These are phyloP conservation scores for Zeugodacus cucurbitae DNA, from an alignment of 1,140 invertebrate species.

Conservation along the genomic window DNA sequence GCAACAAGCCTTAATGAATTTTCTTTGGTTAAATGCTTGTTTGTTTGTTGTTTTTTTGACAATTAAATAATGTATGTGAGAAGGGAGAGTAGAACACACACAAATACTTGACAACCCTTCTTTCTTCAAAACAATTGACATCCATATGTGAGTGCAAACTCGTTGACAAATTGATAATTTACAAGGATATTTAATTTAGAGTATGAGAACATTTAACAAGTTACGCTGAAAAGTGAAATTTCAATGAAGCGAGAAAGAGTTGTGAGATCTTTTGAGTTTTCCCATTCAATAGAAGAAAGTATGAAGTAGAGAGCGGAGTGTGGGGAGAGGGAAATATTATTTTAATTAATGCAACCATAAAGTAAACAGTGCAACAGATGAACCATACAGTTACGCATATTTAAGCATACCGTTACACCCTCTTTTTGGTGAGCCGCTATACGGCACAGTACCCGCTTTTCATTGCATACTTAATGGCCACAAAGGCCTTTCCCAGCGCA, in stretches of 20 bases:
- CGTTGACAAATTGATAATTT: slow-evolving; percentile 32
- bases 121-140: neutral
- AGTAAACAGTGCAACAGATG: neutral
- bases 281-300: neutral
- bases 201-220: neutral
- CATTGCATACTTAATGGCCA: neutral
- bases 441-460: neutral
- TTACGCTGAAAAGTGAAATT: neutral
- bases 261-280: neutral
- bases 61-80: neutral
- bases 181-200: slow-evolving; percentile 18
- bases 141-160: neutral
- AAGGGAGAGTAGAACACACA: neutral
- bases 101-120: neutral
- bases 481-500: neutral
- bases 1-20: neutral
- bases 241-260: neutral
- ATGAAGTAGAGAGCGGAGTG: neutral
- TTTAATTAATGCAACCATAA: neutral
- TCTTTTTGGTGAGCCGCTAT: neutral
- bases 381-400: neutral
- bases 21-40: slow-evolving; percentile 27
- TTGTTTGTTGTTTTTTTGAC: slow-evolving; percentile 9
- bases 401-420: neutral
- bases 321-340: neutral